phyloP scores from a whole-genome alignment of 2,113 vertebrate species.

The Helogale parvula region DNA sequence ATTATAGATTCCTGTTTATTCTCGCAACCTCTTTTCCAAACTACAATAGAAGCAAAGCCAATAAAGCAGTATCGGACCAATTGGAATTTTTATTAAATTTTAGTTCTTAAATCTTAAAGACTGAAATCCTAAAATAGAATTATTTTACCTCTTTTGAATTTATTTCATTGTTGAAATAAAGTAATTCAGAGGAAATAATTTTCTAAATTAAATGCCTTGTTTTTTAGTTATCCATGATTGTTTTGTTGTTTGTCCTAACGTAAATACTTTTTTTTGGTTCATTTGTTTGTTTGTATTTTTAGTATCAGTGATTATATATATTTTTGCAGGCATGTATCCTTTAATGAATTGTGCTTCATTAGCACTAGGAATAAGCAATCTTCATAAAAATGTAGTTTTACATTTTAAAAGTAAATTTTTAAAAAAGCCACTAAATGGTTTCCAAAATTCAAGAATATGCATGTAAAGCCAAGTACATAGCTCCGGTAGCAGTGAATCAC shows the following conservation, averaged over 20 bases:
- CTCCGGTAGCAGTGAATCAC: neutral
- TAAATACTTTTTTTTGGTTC: neutral
- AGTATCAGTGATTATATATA: neutral
- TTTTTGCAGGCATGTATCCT: neutral
- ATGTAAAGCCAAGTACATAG: neutral
- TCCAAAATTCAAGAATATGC: neutral
- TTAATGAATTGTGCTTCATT: neutral
- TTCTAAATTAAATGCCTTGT: neutral
- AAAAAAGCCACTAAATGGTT: neutral
- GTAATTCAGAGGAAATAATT: neutral
- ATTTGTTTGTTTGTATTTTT: neutral
- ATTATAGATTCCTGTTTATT: neutral
- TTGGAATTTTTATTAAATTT: neutral
- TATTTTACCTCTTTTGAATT: neutral
- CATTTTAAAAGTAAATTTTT: neutral
- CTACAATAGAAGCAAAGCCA: neutral
- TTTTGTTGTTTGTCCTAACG: neutral
- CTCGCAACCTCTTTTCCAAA: slow-evolving; percentile 49
- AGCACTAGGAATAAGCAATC: neutral
- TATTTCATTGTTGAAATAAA: slow-evolving; percentile 1
- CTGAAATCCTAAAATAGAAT: neutral
- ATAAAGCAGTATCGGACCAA: neutral
- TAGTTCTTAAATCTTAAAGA: neutral
- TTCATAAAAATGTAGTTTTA: neutral
- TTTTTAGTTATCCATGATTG: neutral